A percentile compares a stretch with the other conserved stretches of the same genome.
Evolutionary conservation across 2,888 invertebrate genomes (phyloP).

Genomic region (Harpalus rufipes): DNA sequence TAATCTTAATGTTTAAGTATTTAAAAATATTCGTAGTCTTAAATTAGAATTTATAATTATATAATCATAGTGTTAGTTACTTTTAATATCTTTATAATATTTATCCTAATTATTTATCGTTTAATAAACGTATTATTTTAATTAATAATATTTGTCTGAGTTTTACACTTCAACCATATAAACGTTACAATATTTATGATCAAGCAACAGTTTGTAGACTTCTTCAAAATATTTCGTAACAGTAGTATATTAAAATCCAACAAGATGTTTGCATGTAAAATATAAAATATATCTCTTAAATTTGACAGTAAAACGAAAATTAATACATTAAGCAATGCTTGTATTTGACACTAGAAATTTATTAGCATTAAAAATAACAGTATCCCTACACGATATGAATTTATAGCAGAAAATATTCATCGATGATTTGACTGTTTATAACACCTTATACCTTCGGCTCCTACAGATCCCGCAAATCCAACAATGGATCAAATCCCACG

Average conservation of each 20-base stretch:
- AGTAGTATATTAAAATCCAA: background rate
- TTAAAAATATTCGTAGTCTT: too few species aligned
- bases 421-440: slow-evolving; percentile 23
- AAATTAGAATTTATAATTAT: too few species aligned
- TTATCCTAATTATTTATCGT: too few species aligned
- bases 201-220: background rate
- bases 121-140: too few species aligned
- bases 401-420: slow-evolving; percentile 30
- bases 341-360: background rate
- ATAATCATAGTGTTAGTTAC: too few species aligned
- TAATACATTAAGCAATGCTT: background rate
- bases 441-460: slow-evolving; percentile 15
- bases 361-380: slow-evolving; percentile 27
- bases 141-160: too few species aligned
- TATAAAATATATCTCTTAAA: background rate
- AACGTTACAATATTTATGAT: background rate
- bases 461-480: slow-evolving; percentile 16
- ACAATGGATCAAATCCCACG: slow-evolving; percentile 43
- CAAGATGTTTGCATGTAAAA: background rate
- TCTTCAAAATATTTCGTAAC: background rate
- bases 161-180: too few species aligned
- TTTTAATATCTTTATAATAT: too few species aligned
- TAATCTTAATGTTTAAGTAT: too few species aligned
- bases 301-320: background rate
- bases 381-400: slow-evolving; percentile 19